Base-by-base conservation (phyloP, 2,888 invertebrate species). In the Yponomeuta evonymella region DNA sequence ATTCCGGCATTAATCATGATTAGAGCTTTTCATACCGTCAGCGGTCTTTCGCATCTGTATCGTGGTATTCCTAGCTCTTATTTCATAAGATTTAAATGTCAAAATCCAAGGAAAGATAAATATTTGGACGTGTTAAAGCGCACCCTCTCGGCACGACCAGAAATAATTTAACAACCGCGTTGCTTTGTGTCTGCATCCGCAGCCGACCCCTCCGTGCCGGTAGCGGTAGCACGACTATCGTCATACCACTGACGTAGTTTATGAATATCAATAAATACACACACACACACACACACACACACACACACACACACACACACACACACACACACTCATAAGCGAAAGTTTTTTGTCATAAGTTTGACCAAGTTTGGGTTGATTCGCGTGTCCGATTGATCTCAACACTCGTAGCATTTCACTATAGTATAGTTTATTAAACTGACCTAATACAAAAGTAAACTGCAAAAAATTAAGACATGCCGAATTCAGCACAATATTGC, bases 1-100 rank as follows among this genome's bases (percentile, higher is more conserved):
- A 58, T 58, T 58, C 51, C 15, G 51, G 51, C 51, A 58, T 58
- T 58, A 58, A 58, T 58, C 51, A 58, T 58, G 51, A 58, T 58
- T 58, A 58, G 15, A 58, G 51, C 51, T 58, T 58, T 58, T 58
- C 51, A 58, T 58, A 58, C 4, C 51, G 51, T 58, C 51, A 15
- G 5, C 51, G 15, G 51, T 58, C 51, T 58, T 58, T 15, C 51
- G 51, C 3, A 58, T 58, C 12, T 58, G 12, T 12, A 12, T 12
- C 15, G 51, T 1, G 15, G 15, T 15, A 58, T 12, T 12, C 51
- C 15, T 5, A 58, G 51, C 51, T 58, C 51, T 58, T 58, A 58
- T 58, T 58, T 58, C 51, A 15, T 15, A 15, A 15, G 51, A 58
- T 58, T 15, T 58, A 58, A 58, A 58, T 58, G 51, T 58, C 15